Conservation (phyloP, 1,140 invertebrate genomes). For the Cydia strobilella region DNA sequence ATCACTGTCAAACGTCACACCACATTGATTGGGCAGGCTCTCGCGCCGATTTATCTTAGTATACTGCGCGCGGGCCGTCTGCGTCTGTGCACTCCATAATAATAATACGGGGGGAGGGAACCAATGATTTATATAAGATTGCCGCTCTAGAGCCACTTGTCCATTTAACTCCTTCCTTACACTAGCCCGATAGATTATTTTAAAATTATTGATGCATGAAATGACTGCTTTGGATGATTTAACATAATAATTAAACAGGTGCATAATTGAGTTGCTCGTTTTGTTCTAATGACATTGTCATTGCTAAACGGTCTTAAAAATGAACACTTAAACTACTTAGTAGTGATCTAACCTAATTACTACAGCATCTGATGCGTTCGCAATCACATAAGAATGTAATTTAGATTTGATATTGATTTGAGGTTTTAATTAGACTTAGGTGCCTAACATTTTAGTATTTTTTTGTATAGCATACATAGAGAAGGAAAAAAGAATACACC, state of each 20-base stretch:
- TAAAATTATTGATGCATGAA: slow-evolving; percentile 55
- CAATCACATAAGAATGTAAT: no score
- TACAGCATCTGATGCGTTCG: slow-evolving; percentile 13
- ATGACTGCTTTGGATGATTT: slow-evolving; percentile 45
- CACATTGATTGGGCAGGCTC: slow-evolving; percentile 36
- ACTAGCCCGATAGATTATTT: slow-evolving; percentile 48
- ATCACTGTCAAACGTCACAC: slow-evolving; percentile 33
- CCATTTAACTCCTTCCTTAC: slow-evolving; percentile 16
- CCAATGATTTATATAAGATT: slow-evolving; percentile 66
- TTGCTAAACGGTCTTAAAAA: slow-evolving; percentile 27
- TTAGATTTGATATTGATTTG: no score
- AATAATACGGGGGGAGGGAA: slow-evolving; percentile 54
- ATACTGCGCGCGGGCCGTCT: slow-evolving; percentile 49
- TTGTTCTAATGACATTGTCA: slow-evolving; percentile 38
- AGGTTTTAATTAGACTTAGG: no score
- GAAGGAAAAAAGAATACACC: no score
- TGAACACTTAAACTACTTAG: background rate
- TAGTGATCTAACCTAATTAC: slow-evolving; percentile 8
- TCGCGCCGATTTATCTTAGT: slow-evolving; percentile 41
- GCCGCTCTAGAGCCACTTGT: slow-evolving; percentile 52
- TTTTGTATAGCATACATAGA: no score
- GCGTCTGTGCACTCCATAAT: slow-evolving; percentile 49
- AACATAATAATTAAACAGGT: slow-evolving; percentile 35
- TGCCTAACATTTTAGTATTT: no score
- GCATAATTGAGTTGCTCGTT: slow-evolving; percentile 37